Evolutionary conservation across 2,888 invertebrate species (phyloP), one percentile per base, ranked within the genome.

Genomic region (Mycalesis mineus): DNA sequence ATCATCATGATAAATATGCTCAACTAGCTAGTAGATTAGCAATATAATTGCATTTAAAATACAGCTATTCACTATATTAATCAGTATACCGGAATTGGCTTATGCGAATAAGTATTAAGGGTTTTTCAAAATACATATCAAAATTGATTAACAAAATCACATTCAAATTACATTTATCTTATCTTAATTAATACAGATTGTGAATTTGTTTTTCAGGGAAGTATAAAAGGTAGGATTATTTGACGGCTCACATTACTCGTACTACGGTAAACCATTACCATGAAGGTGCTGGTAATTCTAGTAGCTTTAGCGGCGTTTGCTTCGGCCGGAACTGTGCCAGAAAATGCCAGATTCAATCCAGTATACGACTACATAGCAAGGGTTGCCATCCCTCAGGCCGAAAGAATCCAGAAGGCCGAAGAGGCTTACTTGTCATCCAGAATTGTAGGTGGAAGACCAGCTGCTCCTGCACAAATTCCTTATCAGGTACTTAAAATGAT

Each of bases 381-480:
- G 11, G 65, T 69, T 57, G 78, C 70, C 13, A 71, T 82, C 28
- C 78, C 74, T 2, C 66, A 67, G 51, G 81, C 72, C 4, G 75
- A 81, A 50, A 55, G 69, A 53, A 71, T 79, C 31, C 73, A 70
- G 3, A 68, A 71, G 49, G 68, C 69, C 9, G 82, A 82, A 61
- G 77, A 79, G 44, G 58, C 60, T 40, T 66, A 65, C 40, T 41
- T 71, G n/a, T 57, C 65, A 2, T 57, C 68, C 7, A 79, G 79
- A 53, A 81, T 82, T 29, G 69, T 75, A 7, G 82, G 82, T 15
- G 82, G 82, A 4, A 47, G 52, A 0, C 68, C 72, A 0, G 72
- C 81, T n/a, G 54, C 17, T 4, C 9, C 48, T 2, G 78, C 74
- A 41, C 72, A 75, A 58, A 70, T 69, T 58, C 78, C 78, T 4